These are phyloP conservation scores for Oryzias dopingdopingensis DNA, from an alignment of 2,797 vertebrate species.

Conservation along the genomic window DNA sequence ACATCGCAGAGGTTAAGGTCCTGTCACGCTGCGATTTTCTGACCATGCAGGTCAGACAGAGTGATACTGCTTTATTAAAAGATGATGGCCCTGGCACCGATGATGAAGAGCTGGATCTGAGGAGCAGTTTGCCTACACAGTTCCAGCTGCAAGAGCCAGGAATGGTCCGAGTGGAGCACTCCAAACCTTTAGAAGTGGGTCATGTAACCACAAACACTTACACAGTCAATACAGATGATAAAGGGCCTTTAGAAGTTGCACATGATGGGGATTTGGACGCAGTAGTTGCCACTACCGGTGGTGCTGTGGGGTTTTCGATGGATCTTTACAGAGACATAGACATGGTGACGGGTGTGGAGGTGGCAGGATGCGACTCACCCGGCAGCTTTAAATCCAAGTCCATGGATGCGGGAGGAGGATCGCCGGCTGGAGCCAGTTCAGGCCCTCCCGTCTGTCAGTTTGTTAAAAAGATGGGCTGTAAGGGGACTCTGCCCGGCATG, in stretches of 20 bases:
- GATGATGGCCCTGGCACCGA: conserved; percentile 73
- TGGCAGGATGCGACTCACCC: conserved; percentile 71
- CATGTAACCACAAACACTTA: conserved; percentile 85
- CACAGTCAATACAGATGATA: conserved; percentile 83
- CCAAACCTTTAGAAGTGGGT: conserved; percentile 84
- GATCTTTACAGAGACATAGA: conserved; percentile 84
- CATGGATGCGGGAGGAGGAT: conserved; percentile 70
- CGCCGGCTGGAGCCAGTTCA: conserved; percentile 38
- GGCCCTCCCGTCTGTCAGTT: conserved; percentile 87
- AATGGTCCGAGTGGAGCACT: conserved; percentile 83
- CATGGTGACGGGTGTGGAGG: conserved; percentile 76
- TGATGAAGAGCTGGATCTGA: conserved; percentile 87
- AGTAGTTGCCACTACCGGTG: conserved; percentile 29
- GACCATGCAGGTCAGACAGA: conserved; percentile 90
- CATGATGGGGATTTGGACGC: conserved; percentile 40
- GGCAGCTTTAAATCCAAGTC: conserved; percentile 83
- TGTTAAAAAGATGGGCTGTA: conserved; percentile 95
- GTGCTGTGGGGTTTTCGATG: conserved; percentile 41
- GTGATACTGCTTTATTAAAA: conserved; percentile 88
- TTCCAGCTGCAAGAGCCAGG: conserved; percentile 90
- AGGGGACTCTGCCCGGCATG: conserved; percentile 90
- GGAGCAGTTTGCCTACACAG: conserved; percentile 79
- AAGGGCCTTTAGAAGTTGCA: conserved; percentile 57
- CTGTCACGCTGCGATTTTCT: conserved; percentile 95
- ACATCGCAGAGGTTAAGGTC: conserved; percentile 92